phyloP scores from a whole-genome alignment of 2,797 vertebrate genomes.

The Coendou prehensilis region DNA sequence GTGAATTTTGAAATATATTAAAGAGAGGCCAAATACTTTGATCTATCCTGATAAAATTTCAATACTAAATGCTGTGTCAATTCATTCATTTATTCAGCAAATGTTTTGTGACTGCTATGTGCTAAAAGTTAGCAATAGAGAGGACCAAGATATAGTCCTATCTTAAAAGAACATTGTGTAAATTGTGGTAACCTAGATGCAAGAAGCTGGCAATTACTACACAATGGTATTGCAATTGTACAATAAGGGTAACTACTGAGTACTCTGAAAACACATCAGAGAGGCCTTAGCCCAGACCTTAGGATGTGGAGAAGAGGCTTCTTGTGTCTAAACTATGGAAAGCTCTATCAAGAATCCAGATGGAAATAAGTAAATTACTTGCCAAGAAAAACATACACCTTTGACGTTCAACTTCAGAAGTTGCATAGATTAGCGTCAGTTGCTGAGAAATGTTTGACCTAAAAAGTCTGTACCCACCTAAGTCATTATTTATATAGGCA shows the following conservation, averaged over 20 bases:
- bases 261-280: not conserved
- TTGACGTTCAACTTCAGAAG: not conserved
- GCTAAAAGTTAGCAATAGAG: not conserved
- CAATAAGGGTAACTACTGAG: not conserved
- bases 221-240: not conserved
- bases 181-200: not conserved
- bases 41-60: slow-evolving; percentile 16
- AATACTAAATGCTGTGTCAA: slow-evolving; percentile 16
- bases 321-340: not conserved
- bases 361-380: not conserved
- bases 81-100: slow-evolving; percentile 42
- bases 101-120: slow-evolving; percentile 12
- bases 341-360: not conserved
- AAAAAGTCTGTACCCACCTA: not conserved
- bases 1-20: not conserved
- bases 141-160: not conserved
- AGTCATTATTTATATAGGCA: not conserved
- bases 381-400: not conserved
- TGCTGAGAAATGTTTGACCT: not conserved
- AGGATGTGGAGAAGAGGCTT: too few relatives aligned
- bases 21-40: not conserved
- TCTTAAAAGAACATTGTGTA: slow-evolving; percentile 2
- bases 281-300: not conserved
- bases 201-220: not conserved
- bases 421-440: not conserved